A percentile compares a stretch with the other conserved stretches of the same genome.
phyloP scores from a whole-genome alignment of 2,113 vertebrate species.

The Agapornis roseicollis region DNA sequence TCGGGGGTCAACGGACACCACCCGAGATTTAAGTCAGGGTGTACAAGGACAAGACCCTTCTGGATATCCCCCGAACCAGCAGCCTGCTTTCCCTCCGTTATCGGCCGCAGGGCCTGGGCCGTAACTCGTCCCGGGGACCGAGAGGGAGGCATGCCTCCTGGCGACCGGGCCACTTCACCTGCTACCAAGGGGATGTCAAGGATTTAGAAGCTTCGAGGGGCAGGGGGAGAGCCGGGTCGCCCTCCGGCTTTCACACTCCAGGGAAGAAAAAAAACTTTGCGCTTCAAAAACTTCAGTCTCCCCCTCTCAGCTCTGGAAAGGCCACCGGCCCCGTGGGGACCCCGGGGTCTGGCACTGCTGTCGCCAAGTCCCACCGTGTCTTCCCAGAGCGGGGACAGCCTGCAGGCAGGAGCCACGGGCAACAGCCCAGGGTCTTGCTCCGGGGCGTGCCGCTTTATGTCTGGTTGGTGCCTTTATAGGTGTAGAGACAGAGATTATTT shows the following conservation, averaged over 20 bases:
- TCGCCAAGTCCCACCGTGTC: not conserved
- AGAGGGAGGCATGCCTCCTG: not conserved
- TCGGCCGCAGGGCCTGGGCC: too few relatives aligned
- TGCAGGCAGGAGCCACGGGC: not conserved
- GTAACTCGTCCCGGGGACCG: rapidly evolving
- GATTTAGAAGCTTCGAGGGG: not conserved
- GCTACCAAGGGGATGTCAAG: not conserved
- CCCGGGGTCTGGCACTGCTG: not conserved
- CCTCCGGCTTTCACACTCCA: not conserved
- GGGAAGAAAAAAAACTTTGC: not conserved
- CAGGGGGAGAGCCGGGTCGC: rapidly evolving
- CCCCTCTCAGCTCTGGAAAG: not conserved
- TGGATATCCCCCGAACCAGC: rapidly evolving
- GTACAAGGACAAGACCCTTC: not conserved
- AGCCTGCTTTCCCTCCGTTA: not conserved
- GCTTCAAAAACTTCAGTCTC: not conserved
- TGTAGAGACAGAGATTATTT: constrained; percentile 10
- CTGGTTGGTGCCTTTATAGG: constrained; percentile 40
- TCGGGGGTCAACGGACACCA: not conserved
- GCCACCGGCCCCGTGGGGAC: not conserved
- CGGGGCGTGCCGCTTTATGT: not conserved
- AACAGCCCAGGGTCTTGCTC: not conserved
- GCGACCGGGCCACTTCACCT: not conserved
- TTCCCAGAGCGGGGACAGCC: not conserved
- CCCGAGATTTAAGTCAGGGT: not conserved